phyloP scores from a whole-genome alignment of 2,797 vertebrate genomes.

The Propithecus perrieri region DNA sequence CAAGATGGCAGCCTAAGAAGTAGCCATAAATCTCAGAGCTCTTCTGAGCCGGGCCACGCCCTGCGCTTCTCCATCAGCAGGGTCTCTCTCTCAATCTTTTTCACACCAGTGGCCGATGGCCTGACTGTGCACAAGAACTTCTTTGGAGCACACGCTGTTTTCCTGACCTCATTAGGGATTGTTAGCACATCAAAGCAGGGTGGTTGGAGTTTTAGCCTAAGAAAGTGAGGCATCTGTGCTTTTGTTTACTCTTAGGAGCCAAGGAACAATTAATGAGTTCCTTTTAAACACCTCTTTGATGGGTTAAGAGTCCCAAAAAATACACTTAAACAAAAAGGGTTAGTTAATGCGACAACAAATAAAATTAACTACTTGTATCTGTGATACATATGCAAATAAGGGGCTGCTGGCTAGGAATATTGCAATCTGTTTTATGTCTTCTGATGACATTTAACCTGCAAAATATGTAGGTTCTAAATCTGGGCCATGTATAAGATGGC shows the following conservation, averaged over 20 bases:
- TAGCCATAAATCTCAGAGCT: background rate
- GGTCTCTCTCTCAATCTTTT: background rate
- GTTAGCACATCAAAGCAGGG: background rate
- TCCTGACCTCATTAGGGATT: background rate
- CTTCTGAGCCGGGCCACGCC: background rate
- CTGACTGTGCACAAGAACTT: background rate
- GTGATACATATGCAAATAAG: background rate
- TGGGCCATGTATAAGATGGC: background rate
- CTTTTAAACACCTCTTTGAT: background rate
- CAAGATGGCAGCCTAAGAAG: slow-evolving; percentile 74
- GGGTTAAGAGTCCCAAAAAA: background rate
- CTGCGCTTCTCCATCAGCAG: background rate
- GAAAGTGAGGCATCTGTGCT: background rate
- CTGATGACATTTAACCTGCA: background rate
- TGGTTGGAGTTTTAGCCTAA: background rate
- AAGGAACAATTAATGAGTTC: background rate
- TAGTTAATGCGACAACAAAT: background rate
- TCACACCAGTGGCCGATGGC: background rate
- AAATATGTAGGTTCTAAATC: background rate
- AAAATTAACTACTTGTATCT: background rate
- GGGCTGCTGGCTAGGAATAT: background rate
- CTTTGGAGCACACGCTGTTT: background rate
- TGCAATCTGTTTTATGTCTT: background rate
- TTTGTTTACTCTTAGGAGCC: background rate
- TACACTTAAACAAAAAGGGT: background rate